A percentile compares a stretch with the other conserved stretches of the same genome.
phyloP scores from a whole-genome alignment of 2,888 invertebrate genomes.

The Brachyptera risi region DNA sequence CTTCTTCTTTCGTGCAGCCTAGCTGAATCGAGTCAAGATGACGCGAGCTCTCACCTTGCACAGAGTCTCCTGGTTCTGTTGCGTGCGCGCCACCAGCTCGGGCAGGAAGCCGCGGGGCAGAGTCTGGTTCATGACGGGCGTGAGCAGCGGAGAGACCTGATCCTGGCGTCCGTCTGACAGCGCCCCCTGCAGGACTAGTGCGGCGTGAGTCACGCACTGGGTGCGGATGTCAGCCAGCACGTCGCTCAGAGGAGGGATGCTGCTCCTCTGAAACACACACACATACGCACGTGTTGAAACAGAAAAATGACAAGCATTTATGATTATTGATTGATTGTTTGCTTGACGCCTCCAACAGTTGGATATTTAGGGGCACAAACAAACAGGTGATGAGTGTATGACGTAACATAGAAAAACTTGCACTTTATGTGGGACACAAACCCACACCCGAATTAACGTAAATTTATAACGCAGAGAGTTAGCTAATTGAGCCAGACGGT shows the following conservation, averaged over 20 bases:
- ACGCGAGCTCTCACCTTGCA: conserved; percentile 43
- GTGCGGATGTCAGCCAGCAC: conserved; percentile 53
- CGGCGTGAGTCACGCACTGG: conserved; percentile 59
- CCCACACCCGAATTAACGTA: no score
- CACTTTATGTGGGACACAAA: no score
- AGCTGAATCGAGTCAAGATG: no score
- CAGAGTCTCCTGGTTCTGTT: conserved; percentile 57
- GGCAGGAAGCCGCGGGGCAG: conserved; percentile 72
- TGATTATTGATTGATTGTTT: no score
- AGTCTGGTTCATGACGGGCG: conserved; percentile 64
- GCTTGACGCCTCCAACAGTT: neutral
- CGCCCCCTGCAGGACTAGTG: conserved; percentile 54
- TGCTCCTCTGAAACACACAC: conserved; percentile 64
- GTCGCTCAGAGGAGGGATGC: conserved; percentile 67
- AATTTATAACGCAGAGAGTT: no score
- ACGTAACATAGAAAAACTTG: no score
- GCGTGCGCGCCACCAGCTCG: conserved; percentile 57
- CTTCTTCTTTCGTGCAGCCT: no score
- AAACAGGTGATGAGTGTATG: no score
- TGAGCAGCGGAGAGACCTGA: conserved; percentile 59
- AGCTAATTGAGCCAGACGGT: no score
- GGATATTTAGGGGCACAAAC: no score
- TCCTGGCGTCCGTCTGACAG: conserved; percentile 39
- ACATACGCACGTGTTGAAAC: no score
- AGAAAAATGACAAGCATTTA: no score